A percentile compares a stretch with the other conserved stretches of the same genome.
These are phyloP conservation scores for Xestobium rufovillosum DNA, from an alignment of 2,888 invertebrate species.

Conservation along the genomic window DNA sequence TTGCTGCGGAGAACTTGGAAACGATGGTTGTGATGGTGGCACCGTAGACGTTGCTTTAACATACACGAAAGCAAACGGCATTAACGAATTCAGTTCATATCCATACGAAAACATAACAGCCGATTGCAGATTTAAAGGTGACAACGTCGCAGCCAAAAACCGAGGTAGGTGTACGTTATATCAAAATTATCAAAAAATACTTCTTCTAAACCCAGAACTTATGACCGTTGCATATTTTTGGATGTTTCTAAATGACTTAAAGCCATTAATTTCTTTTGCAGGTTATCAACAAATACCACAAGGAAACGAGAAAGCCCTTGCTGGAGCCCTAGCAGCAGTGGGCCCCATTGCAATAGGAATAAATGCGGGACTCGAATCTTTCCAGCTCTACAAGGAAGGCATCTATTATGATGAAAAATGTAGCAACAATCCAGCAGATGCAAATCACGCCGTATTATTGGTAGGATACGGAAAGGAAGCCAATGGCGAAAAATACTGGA, in stretches of 20 bases:
- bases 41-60: too few relatives aligned
- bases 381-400: constrained; percentile 78
- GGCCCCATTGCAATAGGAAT: constrained; percentile 86
- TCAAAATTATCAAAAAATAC: too few relatives aligned
- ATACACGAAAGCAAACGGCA: too few relatives aligned
- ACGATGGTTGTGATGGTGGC: constrained; percentile 2
- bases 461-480: constrained; percentile 69
- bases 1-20: neutral
- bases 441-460: constrained; percentile 79
- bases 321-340: constrained; percentile 71
- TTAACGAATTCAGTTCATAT: too few relatives aligned
- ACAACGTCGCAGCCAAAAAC: too few relatives aligned
- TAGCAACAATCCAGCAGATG: constrained; percentile 46
- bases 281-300: constrained; percentile 68
- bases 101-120: too few relatives aligned
- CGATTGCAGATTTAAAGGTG: too few relatives aligned
- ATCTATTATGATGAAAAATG: constrained; percentile 77
- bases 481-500: constrained; percentile 58
- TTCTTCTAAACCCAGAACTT: too few relatives aligned
- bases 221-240: too few relatives aligned
- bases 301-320: constrained; percentile 67
- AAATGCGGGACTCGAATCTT: constrained; percentile 75
- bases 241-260: too few relatives aligned
- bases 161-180: too few relatives aligned
- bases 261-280: constrained; percentile 45